Evolutionary conservation across 2,888 invertebrate species (phyloP).

Genomic region (Atrina japonica): DNA sequence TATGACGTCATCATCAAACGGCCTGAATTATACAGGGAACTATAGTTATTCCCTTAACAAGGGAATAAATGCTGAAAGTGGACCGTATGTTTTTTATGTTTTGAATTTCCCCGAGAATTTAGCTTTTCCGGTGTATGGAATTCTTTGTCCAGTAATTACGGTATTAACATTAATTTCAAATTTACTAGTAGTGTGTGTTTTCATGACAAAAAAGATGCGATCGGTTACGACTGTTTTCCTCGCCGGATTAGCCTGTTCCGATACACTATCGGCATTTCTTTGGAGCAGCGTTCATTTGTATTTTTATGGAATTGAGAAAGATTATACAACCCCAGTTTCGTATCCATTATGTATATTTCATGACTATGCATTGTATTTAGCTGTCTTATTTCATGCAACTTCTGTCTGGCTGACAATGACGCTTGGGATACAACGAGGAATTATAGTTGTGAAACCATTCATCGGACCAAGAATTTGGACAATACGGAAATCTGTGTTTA

Average conservation of each 20-base stretch:
- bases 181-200: constrained; percentile 42
- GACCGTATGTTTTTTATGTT: too few relatives aligned
- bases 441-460: constrained; percentile 43
- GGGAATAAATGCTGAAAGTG: too few relatives aligned
- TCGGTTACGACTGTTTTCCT: constrained; percentile 44
- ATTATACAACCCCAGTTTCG: constrained; percentile 26
- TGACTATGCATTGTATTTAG: constrained; percentile 40
- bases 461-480: constrained; percentile 45
- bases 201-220: constrained; percentile 41
- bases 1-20: too few relatives aligned
- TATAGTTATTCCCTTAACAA: too few relatives aligned
- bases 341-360: constrained; percentile 42
- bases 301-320: constrained; percentile 41
- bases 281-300: constrained; percentile 42
- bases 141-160: constrained; percentile 36
- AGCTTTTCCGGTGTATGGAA: constrained; percentile 42
- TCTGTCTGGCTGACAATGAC: constrained; percentile 46
- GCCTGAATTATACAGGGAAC: too few relatives aligned
- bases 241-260: constrained; percentile 40
- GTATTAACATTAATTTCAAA: constrained; percentile 38
- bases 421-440: constrained; percentile 41
- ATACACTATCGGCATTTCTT: constrained; percentile 38
- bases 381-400: constrained; percentile 39
- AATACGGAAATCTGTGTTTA: constrained; percentile 39
- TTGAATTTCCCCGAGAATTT: constrained; percentile 26